A percentile compares a stretch with the other conserved stretches of the same genome.
phyloP scores from a whole-genome alignment of 2,888 invertebrate genomes.

The Epiblema foenella region DNA sequence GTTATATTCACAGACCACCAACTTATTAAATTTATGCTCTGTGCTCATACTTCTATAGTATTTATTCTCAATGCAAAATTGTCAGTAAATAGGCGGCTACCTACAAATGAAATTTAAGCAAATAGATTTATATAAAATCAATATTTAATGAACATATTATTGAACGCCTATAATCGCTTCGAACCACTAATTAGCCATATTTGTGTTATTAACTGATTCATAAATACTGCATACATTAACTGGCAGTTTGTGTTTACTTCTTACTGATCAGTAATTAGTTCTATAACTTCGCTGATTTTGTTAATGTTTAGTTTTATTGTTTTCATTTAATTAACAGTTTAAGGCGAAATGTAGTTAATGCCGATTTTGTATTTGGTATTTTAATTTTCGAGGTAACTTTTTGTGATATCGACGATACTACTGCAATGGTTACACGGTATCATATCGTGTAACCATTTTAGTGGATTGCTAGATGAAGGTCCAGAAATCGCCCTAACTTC shows the following conservation, averaged over 20 bases:
- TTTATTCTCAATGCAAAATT: not conserved
- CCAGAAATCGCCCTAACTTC: too few relatives aligned
- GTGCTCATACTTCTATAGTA: too few relatives aligned
- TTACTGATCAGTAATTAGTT: constrained; percentile 34
- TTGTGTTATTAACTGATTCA: constrained; percentile 36
- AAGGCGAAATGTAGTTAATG: too few relatives aligned
- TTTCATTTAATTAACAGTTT: too few relatives aligned
- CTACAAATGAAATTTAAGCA: not conserved
- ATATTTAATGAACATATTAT: constrained; percentile 17
- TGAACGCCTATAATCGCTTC: constrained; percentile 1
- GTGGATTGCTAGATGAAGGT: too few relatives aligned
- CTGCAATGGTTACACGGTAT: too few relatives aligned
- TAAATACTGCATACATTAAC: constrained; percentile 24
- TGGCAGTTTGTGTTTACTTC: constrained; percentile 16
- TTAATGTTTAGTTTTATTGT: not conserved
- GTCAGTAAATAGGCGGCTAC: not conserved
- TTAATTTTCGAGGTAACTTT: too few relatives aligned
- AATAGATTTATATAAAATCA: constrained; percentile 1
- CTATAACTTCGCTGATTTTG: constrained; percentile 5
- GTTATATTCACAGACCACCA: too few relatives aligned
- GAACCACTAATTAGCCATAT: constrained; percentile 33
- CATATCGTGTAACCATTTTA: too few relatives aligned
- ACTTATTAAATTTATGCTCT: too few relatives aligned
- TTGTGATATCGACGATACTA: too few relatives aligned
- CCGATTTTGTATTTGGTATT: too few relatives aligned